Evolutionary conservation across 2,113 vertebrate genomes (phyloP).

Genomic region (Ahaetulla prasina): DNA sequence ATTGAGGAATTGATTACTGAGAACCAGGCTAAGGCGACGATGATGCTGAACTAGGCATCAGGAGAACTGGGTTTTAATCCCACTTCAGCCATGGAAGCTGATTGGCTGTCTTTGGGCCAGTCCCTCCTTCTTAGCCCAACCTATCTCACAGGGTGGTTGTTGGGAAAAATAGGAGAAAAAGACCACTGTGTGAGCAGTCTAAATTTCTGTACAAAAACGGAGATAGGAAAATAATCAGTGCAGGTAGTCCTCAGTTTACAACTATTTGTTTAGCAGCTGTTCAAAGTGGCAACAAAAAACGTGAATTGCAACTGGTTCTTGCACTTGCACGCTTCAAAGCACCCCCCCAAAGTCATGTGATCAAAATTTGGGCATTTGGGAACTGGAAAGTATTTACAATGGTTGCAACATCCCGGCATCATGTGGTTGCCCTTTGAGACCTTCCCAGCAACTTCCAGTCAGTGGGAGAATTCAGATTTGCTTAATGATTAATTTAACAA

Average conservation of each 20-base stretch:
- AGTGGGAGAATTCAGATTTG: not conserved
- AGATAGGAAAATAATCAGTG: not conserved
- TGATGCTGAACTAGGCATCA: not conserved
- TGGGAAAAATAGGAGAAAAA: not conserved
- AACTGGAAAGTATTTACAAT: not conserved
- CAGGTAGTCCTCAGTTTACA: not conserved
- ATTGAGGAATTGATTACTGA: not conserved
- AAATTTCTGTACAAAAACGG: not conserved
- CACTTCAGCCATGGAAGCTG: not conserved
- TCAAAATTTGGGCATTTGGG: not conserved
- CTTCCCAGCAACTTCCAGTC: not conserved
- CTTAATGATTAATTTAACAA: not conserved
- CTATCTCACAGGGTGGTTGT: not conserved
- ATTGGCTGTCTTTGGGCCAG: not conserved
- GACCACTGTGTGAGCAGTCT: not conserved
- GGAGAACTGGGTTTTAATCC: not conserved
- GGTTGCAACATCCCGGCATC: too few species aligned
- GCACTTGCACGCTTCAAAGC: not conserved
- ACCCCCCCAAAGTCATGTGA: not conserved
- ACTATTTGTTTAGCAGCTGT: not conserved
- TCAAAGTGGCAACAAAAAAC: not conserved
- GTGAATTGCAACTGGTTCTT: not conserved
- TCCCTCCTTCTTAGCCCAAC: not conserved
- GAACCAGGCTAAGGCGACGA: not conserved
- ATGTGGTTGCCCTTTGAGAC: not conserved